These are phyloP conservation scores for Apomyelois bistriatella DNA, from an alignment of 2,888 invertebrate species.

Conservation along the genomic window DNA sequence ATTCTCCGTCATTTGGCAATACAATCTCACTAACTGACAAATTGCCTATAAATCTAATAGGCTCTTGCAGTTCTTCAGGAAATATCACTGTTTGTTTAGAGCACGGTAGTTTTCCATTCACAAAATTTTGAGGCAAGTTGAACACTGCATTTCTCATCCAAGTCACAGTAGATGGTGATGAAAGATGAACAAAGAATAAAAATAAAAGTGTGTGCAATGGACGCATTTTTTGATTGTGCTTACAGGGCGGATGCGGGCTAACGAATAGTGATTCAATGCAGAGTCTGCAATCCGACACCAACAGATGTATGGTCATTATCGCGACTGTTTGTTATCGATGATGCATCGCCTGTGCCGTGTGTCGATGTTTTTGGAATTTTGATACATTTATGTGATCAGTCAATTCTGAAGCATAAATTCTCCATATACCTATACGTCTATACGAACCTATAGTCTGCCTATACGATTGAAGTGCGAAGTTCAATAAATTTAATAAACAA, in stretches of 20 bases:
- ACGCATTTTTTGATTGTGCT: conserved; percentile 7
- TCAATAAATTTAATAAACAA: no score
- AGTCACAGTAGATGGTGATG: conserved; percentile 46
- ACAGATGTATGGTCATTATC: conserved; percentile 12
- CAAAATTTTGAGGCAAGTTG: conserved; percentile 54
- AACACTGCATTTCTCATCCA: conserved; percentile 62
- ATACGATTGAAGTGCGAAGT: no score
- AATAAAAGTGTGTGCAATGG: conserved; percentile 3
- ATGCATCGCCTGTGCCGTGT: not conserved
- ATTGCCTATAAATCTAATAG: conserved; percentile 42
- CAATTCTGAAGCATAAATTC: no score
- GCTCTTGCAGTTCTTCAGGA: conserved; percentile 44
- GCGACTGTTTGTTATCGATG: not conserved
- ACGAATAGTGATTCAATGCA: conserved; percentile 11
- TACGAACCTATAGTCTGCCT: no score
- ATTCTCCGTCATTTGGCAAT: conserved; percentile 61
- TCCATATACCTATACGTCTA: no score
- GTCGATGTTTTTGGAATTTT: not conserved
- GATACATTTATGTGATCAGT: not conserved
- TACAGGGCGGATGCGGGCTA: not conserved
- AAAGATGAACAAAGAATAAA: conserved; percentile 26
- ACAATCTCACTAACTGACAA: conserved; percentile 46
- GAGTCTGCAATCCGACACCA: conserved; percentile 22
- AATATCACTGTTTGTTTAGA: conserved; percentile 63
- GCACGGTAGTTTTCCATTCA: conserved; percentile 56